Percentiles rank a stretch among this genome's conserved stretches.
Conservation (phyloP, 2,888 invertebrate species). For the Cosmorhoe ocellata region DNA sequence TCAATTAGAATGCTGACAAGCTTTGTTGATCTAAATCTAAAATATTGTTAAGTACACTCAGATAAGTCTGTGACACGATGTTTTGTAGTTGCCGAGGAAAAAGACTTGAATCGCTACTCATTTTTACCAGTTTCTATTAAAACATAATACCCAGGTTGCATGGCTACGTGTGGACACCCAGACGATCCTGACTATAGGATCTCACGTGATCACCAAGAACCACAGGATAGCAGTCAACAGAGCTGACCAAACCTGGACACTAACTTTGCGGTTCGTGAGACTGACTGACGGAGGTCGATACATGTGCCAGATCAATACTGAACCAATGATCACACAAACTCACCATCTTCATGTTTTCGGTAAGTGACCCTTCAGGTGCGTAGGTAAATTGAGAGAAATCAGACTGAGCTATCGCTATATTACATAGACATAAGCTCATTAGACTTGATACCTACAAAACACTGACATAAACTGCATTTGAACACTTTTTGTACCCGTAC, state of each 20-base stretch:
- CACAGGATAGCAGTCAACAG: conserved; percentile 90
- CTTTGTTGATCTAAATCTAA: no score
- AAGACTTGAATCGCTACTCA: no score
- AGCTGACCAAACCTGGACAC: conserved; percentile 90
- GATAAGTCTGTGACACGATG: no score
- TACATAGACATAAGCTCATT: no score
- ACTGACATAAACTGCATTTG: no score
- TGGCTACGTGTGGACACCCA: conserved; percentile 94
- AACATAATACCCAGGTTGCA: conserved; percentile 84
- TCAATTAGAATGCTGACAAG: no score
- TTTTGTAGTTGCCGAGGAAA: no score
- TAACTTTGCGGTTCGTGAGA: conserved; percentile 89
- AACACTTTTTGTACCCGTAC: no score
- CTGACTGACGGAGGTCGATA: conserved; percentile 91
- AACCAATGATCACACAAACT: conserved; percentile 85
- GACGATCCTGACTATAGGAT: conserved; percentile 93
- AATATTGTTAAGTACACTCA: no score
- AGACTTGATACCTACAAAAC: no score
- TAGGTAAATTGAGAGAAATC: no score
- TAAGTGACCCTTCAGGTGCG: conserved; percentile 13
- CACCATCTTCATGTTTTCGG: conserved; percentile 64
- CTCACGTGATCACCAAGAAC: conserved; percentile 94
- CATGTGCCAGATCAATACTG: conserved; percentile 86
- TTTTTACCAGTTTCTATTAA: background rate
- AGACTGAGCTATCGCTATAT: no score